Evolutionary conservation across 2,888 invertebrate genomes (phyloP), one percentile per base, ranked within the genome.

Genomic region (Zele albiditarsus): DNA sequence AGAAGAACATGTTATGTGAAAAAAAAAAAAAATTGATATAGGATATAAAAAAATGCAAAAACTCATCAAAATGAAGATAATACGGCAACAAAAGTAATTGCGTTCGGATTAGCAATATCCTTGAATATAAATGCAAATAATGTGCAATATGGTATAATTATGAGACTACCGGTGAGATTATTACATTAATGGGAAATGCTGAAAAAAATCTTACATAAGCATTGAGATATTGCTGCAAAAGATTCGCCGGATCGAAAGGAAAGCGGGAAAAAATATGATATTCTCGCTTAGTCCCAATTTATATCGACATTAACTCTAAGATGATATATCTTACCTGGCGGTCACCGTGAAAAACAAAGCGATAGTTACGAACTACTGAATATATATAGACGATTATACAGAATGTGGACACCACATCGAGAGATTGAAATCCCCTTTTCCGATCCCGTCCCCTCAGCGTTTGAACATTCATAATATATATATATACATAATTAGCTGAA

Each of bases 51-150:
- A 71, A 74, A 58, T n/a, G n/a, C 38, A 8, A 72, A 73, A 79
- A 78, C 60, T 74, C 77, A 78, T 79, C 75, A 73, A 60, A 60
- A 28, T 27, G 5, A n/a, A n/a, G 38, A 8, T 38, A 38, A 38
- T 0, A 38, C 1, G 12, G 8, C 6, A 31, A 71, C 71, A 58
- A 69, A 70, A 73, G 73, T 69, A 27, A 74, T 81, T 73, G 75
- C 74, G 80, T 84, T 83, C 82, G 79, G 82, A 82, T 78, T 80
- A 84, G 81, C 80, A 83, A 82, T 84, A 84, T 79, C 80, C 79
- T 82, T 82, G 78, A 72, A 80, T 58, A 23, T 53, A 5, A 72
- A 80, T 58, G 8, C 20, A 5, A 49, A 66, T 65, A 28, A 69
- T 49, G 23, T 67, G 67, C 70, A 72, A 72, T 72, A 57, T 71